Percentiles rank a stretch among this genome's conserved stretches.
Evolutionary conservation across 2,888 invertebrate genomes (phyloP).

Genomic region (Callimorpha dominula): DNA sequence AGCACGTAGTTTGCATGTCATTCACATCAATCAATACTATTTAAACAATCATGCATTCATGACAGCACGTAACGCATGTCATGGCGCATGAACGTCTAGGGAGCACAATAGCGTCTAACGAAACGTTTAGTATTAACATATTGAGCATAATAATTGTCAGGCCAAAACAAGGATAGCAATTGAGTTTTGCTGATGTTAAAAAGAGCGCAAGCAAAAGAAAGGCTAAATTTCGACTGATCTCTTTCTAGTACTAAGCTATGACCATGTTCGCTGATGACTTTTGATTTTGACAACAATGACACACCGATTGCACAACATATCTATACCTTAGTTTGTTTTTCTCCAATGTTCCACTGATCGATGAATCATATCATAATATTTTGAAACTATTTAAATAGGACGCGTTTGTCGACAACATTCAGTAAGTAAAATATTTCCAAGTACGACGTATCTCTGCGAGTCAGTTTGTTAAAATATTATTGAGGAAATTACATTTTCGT

Average conservation of each 20-base stretch:
- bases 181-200: background rate
- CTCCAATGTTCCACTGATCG: constrained; percentile 61
- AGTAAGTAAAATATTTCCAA: constrained; percentile 40
- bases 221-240: background rate
- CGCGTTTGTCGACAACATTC: constrained; percentile 56
- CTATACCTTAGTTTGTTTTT: constrained; percentile 47
- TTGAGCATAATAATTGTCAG: background rate
- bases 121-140: background rate
- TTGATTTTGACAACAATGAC: constrained; percentile 53
- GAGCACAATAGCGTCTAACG: constrained; percentile 18
- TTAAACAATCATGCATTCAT: no score
- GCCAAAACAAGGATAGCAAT: background rate
- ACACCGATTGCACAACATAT: constrained; percentile 66
- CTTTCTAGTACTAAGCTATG: background rate
- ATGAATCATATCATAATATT: constrained; percentile 73
- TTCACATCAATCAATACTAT: no score
- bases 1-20: no score
- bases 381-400: constrained; percentile 57
- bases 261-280: constrained; percentile 50
- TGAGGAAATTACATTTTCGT: background rate
- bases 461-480: constrained; percentile 21
- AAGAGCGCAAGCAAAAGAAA: background rate
- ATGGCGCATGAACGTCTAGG: no score
- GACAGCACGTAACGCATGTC: no score
- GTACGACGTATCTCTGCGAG: constrained; percentile 38